Evolutionary conservation across 2,113 vertebrate species (phyloP).

Genomic region (Epinephelus fuscoguttatus): DNA sequence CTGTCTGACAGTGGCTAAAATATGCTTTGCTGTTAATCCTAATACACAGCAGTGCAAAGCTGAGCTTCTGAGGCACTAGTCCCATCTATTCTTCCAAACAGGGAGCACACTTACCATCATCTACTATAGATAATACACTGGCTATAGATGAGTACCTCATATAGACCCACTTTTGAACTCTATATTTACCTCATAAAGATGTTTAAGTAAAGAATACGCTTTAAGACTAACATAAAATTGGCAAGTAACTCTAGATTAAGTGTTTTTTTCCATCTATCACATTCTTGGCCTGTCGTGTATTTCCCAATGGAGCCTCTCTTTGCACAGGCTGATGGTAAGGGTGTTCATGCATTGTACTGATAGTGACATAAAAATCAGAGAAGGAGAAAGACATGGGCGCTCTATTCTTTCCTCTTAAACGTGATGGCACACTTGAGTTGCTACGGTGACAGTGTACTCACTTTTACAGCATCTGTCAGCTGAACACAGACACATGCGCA

Average conservation of each 20-base stretch:
- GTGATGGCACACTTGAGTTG: slow-evolving; percentile 42
- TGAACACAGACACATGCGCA: slow-evolving; percentile 11
- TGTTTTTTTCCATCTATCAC: neutral
- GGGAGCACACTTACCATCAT: too few species aligned
- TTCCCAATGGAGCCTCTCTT: neutral
- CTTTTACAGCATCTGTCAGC: slow-evolving; percentile 60
- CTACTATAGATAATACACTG: too few species aligned
- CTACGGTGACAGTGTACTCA: slow-evolving; percentile 52
- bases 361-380: slow-evolving; percentile 21
- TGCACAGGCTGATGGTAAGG: slow-evolving; percentile 9
- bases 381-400: neutral
- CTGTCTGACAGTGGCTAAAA: too few species aligned
- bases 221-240: neutral
- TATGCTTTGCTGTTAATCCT: too few species aligned
- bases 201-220: neutral
- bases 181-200: too few species aligned
- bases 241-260: neutral
- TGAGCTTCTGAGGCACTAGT: too few species aligned
- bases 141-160: too few species aligned
- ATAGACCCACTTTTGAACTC: too few species aligned
- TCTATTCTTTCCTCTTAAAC: slow-evolving; percentile 11
- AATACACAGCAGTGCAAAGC: too few species aligned
- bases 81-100: too few species aligned
- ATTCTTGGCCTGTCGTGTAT: neutral
- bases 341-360: neutral